Evolutionary conservation across 2,888 invertebrate species (phyloP), one percentile per base, ranked within the genome.

Genomic region (Netelia melanura): DNA sequence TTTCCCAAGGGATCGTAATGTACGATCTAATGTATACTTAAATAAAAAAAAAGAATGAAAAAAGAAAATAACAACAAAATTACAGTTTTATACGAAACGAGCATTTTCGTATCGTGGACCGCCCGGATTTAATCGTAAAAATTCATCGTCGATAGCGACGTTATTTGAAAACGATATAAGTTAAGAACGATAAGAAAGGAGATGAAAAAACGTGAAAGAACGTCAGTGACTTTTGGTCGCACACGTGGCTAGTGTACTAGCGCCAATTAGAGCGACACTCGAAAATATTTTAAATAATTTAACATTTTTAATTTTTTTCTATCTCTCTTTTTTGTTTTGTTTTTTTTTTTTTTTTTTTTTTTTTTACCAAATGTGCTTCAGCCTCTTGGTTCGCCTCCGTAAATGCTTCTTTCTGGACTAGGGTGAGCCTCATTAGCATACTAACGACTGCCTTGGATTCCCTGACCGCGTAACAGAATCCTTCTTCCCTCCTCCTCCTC

Each of bases 361-460:
- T 67, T 30, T 65, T 14, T 44, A 14, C 52, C 43, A 56, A 30
- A 23, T 48, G 48, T 48, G 48, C 48, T 6, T 14, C 48, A 14
- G 11, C 3, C 48, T 14, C 48, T 14, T 14, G 2, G 48, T 30
- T 48, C 3, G 48, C 62, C 58, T 54, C 43, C 30, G 48, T 11
- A 30, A 54, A 54, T 14, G n/a, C 25, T 38, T 38, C 70, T 56
- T 75, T 75, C 79, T 82, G 71, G 64, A 17, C 21, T 25, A 58
- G 67, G 58, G 64, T 88, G 44, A 8, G 48, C 81, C 90, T 91
- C 91, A 93, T 93, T 93, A 92, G 93, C 93, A 93, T 93, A 92
- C 93, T 92, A 93, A 93, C 92, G 92, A 92, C 91, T 90, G 89
- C 83, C 89, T 90, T 88, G 90, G 89, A 91, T 91, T 91, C 92